Base-by-base conservation (phyloP, 1,140 invertebrate species). In the Bombus polaris region DNA sequence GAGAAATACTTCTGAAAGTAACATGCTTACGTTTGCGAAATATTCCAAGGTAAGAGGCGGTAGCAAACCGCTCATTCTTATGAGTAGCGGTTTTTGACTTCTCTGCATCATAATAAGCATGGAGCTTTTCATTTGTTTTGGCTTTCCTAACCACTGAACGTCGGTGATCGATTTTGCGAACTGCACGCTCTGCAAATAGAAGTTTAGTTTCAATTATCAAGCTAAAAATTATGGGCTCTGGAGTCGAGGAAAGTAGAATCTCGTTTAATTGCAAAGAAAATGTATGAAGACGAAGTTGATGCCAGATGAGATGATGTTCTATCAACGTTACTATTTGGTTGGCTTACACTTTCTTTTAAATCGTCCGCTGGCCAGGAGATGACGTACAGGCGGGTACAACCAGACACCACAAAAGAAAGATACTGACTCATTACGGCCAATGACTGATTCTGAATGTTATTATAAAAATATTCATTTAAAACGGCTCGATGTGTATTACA, bases 391-490 rank as follows among this genome's bases (percentile, higher is more conserved):
- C 72, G 88, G 25, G 65, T 42, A 72, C 53, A 89, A 32, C 87
- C 90, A 18, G 79, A 71, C 4, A 88, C 1, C 28, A 87, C 70
- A 82, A 93, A 70, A 57, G 87, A 68, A 39, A 91, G 39, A 74
- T 92, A 92, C 47, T 87, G 86, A 25, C 82, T 13, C 53, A 84
- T 68, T 73, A 91, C 73, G 25, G 79, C 65, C 28, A 89, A 35
- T 15, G 92, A 86, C 53, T 90, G 86, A 44, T 91, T 89, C 92
- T 93, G 59, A 18, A 87, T 88, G 42, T 75, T 75, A 81, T 84
- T 15, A 68, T 4, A 78, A 9, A 57, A 68, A 81, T 59, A 32
- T 66, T 35, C 32, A 66, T 66, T 66, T 66, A 66, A 35, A 35
- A 66, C 6, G 2, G 2, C 32, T 18, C 32, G 32, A 22, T 66